phyloP scores from a whole-genome alignment of 2,113 vertebrate species.

The Cercopithecus mona region DNA sequence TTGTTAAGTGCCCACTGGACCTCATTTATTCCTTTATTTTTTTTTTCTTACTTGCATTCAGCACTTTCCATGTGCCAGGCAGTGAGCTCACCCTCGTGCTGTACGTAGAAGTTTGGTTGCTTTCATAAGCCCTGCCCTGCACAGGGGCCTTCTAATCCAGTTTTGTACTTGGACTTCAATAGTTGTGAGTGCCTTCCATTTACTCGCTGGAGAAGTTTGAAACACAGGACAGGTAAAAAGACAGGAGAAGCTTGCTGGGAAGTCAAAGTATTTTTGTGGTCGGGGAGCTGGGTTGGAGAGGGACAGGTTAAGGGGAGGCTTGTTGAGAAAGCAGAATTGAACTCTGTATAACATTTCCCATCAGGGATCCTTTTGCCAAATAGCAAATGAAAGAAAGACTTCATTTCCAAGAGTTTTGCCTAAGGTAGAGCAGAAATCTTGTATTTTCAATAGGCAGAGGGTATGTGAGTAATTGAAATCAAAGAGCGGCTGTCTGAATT shows the following conservation, averaged over 20 bases:
- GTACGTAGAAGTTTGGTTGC: not conserved
- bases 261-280: not conserved
- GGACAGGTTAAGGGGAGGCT: not conserved
- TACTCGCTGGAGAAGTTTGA: not conserved
- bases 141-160: not conserved
- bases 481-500: not conserved
- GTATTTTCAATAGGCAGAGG: slow-evolving; percentile 25
- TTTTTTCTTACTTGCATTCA: not conserved
- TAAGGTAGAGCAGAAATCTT: not conserved
- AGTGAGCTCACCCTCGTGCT: not conserved
- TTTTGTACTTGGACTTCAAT: not conserved
- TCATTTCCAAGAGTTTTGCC: not conserved
- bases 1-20: no score
- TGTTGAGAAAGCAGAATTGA: not conserved
- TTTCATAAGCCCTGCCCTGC: not conserved
- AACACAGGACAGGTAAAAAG: not conserved
- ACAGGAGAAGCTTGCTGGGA: not conserved
- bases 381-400: not conserved
- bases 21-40: no score
- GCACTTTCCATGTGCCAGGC: not conserved
- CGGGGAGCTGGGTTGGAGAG: not conserved
- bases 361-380: not conserved
- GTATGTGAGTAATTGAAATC: not conserved
- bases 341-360: not conserved
- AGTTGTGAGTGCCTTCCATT: not conserved